Evolutionary conservation across 1,140 invertebrate species (phyloP), one percentile per base, ranked within the genome.

Genomic region (Drosophila auraria): DNA sequence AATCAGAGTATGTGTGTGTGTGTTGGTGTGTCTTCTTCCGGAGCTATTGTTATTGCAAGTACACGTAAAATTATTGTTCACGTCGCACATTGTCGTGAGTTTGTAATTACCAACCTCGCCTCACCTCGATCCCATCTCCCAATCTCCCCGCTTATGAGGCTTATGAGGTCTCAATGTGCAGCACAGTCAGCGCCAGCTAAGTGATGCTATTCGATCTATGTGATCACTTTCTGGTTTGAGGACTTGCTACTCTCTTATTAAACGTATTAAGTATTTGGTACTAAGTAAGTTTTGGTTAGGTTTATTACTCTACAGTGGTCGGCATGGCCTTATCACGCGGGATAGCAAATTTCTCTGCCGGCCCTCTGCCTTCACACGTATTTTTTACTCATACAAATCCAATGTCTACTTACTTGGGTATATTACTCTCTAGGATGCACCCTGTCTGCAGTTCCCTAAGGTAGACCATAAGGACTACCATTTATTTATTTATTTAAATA

Each of bases 51-150:
- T 87, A 87, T 87, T 71, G 71, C 77, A 87, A 87, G 80, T 83
- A 87, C 80, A 89, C 86, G 83, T 87, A 80, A 78, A 87, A 87
- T 89, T 89, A 87, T 87, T 74, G 64, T 87, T 87, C 80, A 87
- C 73, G 80, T 65, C 69, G 73, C 82, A 77, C 81, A 83, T 84
- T 84, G 80, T 80, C 83, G 83, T 87, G 83, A 87, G 76, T 61
- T 72, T 70, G 83, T 87, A 87, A 87, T 87, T 87, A 87, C 84
- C 82, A 82, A 70, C 58, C 58, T 75, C 58, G 53, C 59, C 59
- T 75, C 71, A 40, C 59, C 71, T 62, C 71, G 30, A 68, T 58
- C 14, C 44, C 17, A 53, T 33, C 25, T n/a, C 25, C 56, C 7
- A 72, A 53, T 47, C 27, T 8, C 49, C 65, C 23, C 40, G 20